Conservation (phyloP, 2,888 invertebrate species). For the Iselma pallidipennis region DNA sequence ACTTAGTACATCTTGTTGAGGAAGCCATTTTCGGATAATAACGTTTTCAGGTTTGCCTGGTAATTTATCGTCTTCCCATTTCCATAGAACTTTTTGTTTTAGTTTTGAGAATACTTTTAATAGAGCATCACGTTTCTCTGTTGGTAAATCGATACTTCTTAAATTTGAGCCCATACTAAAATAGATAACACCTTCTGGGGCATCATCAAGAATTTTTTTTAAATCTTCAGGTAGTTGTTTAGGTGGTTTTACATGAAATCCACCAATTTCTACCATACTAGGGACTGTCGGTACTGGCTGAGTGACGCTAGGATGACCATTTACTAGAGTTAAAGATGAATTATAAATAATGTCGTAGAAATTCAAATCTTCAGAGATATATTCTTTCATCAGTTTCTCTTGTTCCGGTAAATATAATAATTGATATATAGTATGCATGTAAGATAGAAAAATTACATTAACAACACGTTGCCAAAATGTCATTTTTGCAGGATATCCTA, state of each 20-base stretch:
- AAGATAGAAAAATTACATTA: slow-evolving; percentile 49
- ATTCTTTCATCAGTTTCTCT: slow-evolving; percentile 35
- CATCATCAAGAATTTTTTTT: slow-evolving; percentile 58
- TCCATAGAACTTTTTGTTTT: slow-evolving; percentile 68
- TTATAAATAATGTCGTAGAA: slow-evolving; percentile 39
- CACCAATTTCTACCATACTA: slow-evolving; percentile 63
- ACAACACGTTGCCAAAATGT: slow-evolving; percentile 59
- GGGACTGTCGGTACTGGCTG: slow-evolving; percentile 59
- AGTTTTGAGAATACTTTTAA: slow-evolving; percentile 62
- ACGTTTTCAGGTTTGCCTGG: slow-evolving; percentile 50
- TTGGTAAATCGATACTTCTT: slow-evolving; percentile 59
- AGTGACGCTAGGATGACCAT: slow-evolving; percentile 58
- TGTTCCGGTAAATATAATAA: slow-evolving; percentile 28
- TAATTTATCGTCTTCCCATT: slow-evolving; percentile 63
- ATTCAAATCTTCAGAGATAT: slow-evolving; percentile 38
- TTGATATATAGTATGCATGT: background rate
- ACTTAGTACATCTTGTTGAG: slow-evolving; percentile 46
- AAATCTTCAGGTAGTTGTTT: slow-evolving; percentile 53
- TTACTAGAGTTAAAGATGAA: slow-evolving; percentile 40
- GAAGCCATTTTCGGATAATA: slow-evolving; percentile 46
- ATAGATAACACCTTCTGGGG: slow-evolving; percentile 60
- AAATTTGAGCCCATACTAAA: slow-evolving; percentile 66
- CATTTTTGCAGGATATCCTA: slow-evolving; percentile 52
- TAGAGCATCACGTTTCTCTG: slow-evolving; percentile 58
- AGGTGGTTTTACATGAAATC: slow-evolving; percentile 53